A percentile compares a stretch with the other conserved stretches of the same genome.
These are phyloP conservation scores for Oegoconia quadripuncta DNA, from an alignment of 2,888 invertebrate genomes.

Conservation along the genomic window DNA sequence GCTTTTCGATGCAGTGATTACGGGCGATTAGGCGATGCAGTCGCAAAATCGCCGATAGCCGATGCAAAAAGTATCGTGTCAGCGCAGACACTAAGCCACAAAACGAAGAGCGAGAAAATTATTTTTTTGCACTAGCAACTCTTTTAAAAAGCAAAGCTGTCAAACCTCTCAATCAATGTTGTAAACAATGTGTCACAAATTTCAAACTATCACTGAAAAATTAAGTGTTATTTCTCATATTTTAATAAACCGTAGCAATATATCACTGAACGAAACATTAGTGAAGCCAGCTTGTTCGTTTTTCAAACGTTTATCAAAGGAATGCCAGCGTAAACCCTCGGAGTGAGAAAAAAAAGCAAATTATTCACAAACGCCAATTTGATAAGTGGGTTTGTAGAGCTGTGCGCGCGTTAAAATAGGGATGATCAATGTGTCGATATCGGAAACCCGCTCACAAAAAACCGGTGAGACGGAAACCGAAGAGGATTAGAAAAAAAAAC, in stretches of 20 bases:
- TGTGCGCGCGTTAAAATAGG: conserved; percentile 2
- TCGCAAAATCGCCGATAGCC: no score
- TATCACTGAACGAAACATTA: not conserved
- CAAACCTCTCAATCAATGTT: not conserved
- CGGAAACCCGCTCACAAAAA: conserved; percentile 17
- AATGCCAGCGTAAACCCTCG: not conserved
- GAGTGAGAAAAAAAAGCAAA: not conserved
- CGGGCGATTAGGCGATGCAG: no score
- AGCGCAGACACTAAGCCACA: no score
- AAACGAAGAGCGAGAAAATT: no score
- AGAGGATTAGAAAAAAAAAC: conserved; percentile 10
- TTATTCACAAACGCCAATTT: no score
- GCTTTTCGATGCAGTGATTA: no score
- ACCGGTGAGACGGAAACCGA: not conserved
- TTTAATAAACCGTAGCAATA: not conserved
- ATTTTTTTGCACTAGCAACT: no score
- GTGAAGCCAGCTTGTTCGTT: not conserved
- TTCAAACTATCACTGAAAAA: conserved; percentile 1
- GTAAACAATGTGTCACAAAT: not conserved
- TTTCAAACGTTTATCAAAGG: not conserved
- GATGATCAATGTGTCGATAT: conserved; percentile 28
- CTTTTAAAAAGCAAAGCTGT: not conserved
- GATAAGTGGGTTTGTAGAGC: no score
- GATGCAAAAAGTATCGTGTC: no score
- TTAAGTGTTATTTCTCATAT: not conserved